These are phyloP conservation scores for Phasianus colchicus DNA, from an alignment of 2,113 vertebrate species.

Conservation along the genomic window DNA sequence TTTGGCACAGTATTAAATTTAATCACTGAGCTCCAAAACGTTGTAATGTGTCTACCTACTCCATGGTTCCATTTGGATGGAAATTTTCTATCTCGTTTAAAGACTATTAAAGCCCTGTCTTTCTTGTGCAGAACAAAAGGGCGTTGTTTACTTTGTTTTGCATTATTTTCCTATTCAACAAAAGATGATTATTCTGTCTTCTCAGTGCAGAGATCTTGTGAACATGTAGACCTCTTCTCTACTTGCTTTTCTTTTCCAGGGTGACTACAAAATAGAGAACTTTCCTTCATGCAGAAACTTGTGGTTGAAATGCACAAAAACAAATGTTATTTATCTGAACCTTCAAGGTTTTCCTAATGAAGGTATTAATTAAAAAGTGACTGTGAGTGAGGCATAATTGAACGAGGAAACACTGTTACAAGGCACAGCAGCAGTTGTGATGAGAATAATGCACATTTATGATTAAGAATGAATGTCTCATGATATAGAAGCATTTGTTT, in stretches of 20 bases:
- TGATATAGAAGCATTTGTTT: not conserved
- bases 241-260: slow-evolving; percentile 33
- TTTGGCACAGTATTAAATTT: slow-evolving; percentile 59
- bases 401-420: not conserved
- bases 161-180: slow-evolving; percentile 45
- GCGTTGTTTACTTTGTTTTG: slow-evolving; percentile 66
- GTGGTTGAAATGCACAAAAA: not conserved
- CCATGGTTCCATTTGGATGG: slow-evolving; percentile 57
- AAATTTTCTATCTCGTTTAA: slow-evolving; percentile 65
- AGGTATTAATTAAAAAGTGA: slow-evolving; percentile 38
- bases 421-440: not conserved
- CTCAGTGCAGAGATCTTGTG: slow-evolving; percentile 41
- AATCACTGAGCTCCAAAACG: slow-evolving; percentile 56
- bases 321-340: slow-evolving; percentile 35
- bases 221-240: slow-evolving; percentile 33
- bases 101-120: slow-evolving; percentile 62
- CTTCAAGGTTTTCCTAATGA: slow-evolving; percentile 33
- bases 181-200: slow-evolving; percentile 71
- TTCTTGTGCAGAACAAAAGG: slow-evolving; percentile 67
- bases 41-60: slow-evolving; percentile 62
- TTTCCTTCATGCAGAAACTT: not conserved
- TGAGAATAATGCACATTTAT: not conserved
- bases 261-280: slow-evolving; percentile 6
- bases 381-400: not conserved
- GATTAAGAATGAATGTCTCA: not conserved